Conservation (phyloP, 2,797 vertebrate species). For the Hippopotamyrus pictus region DNA sequence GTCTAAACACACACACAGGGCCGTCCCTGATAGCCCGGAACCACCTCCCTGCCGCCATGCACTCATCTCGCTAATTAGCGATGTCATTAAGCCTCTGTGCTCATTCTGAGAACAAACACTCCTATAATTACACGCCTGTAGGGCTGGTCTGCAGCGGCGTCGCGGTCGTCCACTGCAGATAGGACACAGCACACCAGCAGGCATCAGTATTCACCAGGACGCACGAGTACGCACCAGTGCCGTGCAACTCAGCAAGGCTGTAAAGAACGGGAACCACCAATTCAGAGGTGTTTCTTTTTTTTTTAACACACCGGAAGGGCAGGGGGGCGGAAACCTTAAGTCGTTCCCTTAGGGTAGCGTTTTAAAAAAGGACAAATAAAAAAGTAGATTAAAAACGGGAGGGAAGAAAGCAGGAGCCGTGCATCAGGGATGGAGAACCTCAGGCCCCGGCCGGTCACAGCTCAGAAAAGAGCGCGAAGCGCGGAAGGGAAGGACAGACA, state of each 20-base stretch:
- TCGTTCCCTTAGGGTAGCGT: not conserved
- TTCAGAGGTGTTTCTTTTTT: not conserved
- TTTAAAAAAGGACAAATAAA: not conserved
- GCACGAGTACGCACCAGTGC: not conserved
- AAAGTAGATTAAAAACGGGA: not conserved
- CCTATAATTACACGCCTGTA: not conserved
- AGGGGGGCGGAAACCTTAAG: not conserved
- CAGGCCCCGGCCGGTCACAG: not conserved
- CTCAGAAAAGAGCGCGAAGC: not conserved
- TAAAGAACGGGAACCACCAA: not conserved
- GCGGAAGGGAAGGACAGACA: not conserved
- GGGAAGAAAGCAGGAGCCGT: not conserved
- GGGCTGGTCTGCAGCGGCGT: not conserved
- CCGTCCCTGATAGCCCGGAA: not conserved
- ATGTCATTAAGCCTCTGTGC: not conserved
- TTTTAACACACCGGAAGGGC: not conserved
- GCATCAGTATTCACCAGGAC: not conserved
- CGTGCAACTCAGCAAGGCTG: not conserved
- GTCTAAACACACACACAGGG: not conserved
- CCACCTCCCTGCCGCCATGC: not conserved
- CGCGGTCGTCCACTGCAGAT: not conserved
- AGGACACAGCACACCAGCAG: not conserved
- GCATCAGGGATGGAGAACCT: not conserved
- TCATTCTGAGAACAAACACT: constrained; percentile 1
- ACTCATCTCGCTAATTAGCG: not conserved